Base-by-base conservation (phyloP, 2,888 invertebrate genomes). In the Lutraria lutraria region DNA sequence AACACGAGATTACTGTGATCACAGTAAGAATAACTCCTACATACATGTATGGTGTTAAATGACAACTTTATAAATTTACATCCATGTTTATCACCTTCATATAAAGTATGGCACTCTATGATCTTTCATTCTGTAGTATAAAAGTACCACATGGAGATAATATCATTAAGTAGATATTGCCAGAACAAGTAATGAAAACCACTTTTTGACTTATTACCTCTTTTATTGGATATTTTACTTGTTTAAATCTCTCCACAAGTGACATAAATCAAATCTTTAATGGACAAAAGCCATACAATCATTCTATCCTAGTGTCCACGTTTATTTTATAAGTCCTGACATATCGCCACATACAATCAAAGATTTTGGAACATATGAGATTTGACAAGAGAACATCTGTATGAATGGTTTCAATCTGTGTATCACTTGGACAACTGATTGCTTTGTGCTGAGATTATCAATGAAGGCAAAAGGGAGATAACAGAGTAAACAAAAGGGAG, bases 161-260 rank as follows among this genome's bases (percentile, higher is more conserved):
- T 34, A 84, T 84, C 84, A 76, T 54, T n/a, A 72, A 84, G 76
- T 84, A 8, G 84, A 76, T 84, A 76, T 84, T 72, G n/a, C 53
- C 84, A 76, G 76, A 76, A 76, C 84, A 76, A 84, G 84, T 86
- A 81, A 88, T 84, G 84, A 84, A 84, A 84, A 29, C 31, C 25
- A 25, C 21, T 43, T 29, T 80, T 60, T 90, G 90, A 90, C 89
- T 89, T 90, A 90, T 90, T 88, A 89, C 88, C 89, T 76, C 31
- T 80, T 85, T 86, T 90, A 90, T 90, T 90, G 89, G 90, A 89
- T 89, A 82, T 87, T 87, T 89, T 85, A 87, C 87, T 90, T 85
- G 89, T 90, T 86, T 88, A 86, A 87, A 87, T 89, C 87, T 89
- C 85, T 81, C 72, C 56, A 83, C 87, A 85, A 86, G 34, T 43